Conservation (phyloP, 2,797 vertebrate genomes). For the Buceros bicornis region DNA sequence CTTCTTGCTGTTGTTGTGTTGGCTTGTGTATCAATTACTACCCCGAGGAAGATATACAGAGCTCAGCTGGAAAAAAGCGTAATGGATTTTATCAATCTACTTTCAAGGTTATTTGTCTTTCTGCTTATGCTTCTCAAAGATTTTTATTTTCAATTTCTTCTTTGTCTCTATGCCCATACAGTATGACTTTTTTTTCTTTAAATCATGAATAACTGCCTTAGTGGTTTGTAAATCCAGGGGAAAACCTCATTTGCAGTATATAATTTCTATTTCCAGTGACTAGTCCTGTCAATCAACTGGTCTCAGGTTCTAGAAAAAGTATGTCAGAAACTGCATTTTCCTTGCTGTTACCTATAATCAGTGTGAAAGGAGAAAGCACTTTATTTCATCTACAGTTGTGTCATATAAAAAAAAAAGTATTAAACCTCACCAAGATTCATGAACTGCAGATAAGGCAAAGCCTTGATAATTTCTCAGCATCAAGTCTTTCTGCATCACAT, state of each 20-base stretch:
- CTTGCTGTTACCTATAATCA: not conserved
- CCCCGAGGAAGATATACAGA: not conserved
- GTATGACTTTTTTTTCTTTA: not conserved
- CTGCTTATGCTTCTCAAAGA: not conserved
- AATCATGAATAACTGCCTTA: not conserved
- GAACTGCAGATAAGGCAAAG: not conserved
- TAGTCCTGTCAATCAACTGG: constrained; percentile 10
- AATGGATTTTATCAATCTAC: not conserved
- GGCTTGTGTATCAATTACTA: not conserved
- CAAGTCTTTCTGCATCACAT: not conserved
- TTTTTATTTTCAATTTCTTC: not conserved
- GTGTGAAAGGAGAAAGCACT: not conserved
- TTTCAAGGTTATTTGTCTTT: constrained; percentile 13
- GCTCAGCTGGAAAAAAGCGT: not conserved
- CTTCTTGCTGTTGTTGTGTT: not conserved
- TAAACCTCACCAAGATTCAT: not conserved
- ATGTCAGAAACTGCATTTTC: constrained; percentile 17
- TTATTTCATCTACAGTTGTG: not conserved
- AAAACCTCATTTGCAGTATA: constrained; percentile 28
- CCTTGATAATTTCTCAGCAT: constrained; percentile 4
- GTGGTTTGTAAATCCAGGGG: not conserved
- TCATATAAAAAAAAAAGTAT: not conserved
- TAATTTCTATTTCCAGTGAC: constrained; percentile 21
- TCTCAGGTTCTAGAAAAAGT: not conserved
- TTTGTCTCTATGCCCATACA: not conserved